Percentiles rank a stretch among this genome's conserved stretches.
Evolutionary conservation across 2,888 invertebrate species (phyloP).

Genomic region (Geotrupes spiniger): DNA sequence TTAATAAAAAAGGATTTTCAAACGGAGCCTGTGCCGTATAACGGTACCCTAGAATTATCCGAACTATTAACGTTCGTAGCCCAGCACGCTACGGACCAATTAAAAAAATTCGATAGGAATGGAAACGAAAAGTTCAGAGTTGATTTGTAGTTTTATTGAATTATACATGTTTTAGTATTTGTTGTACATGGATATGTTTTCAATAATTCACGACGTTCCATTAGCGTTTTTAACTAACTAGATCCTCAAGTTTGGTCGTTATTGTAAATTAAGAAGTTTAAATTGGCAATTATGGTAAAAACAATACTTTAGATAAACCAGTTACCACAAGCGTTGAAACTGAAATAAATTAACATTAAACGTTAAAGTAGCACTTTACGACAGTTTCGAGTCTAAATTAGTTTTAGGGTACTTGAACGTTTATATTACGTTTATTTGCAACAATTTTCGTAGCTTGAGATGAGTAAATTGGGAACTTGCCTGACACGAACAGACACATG

Average conservation of each 20-base stretch:
- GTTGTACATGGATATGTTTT: too few relatives aligned
- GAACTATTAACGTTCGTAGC: constrained; percentile 18
- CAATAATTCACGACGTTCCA: too few relatives aligned
- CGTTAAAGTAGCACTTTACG: constrained; percentile 5
- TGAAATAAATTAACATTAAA: constrained; percentile 4
- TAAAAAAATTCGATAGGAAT: constrained; percentile 11
- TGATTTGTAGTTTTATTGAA: constrained; percentile 14
- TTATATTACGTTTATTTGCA: constrained; percentile 4
- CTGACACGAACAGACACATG: too few relatives aligned
- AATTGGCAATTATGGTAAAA: neutral
- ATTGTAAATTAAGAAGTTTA: constrained; percentile 6
- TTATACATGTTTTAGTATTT: too few relatives aligned
- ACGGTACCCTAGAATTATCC: constrained; percentile 10
- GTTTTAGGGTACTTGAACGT: constrained; percentile 1
- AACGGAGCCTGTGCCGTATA: constrained; percentile 9
- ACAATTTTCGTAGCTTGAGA: neutral
- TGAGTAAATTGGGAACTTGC: neutral
- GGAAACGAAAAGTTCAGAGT: constrained; percentile 12
- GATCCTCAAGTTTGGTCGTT: neutral
- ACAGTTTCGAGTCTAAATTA: constrained; percentile 5
- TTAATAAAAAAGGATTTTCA: constrained; percentile 13
- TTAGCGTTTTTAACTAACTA: too few relatives aligned
- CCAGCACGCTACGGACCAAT: constrained; percentile 15
- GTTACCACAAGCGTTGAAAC: neutral
- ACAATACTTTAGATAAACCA: neutral